These are phyloP conservation scores for Megalopta genalis DNA, from an alignment of 1,140 invertebrate species.

Conservation along the genomic window DNA sequence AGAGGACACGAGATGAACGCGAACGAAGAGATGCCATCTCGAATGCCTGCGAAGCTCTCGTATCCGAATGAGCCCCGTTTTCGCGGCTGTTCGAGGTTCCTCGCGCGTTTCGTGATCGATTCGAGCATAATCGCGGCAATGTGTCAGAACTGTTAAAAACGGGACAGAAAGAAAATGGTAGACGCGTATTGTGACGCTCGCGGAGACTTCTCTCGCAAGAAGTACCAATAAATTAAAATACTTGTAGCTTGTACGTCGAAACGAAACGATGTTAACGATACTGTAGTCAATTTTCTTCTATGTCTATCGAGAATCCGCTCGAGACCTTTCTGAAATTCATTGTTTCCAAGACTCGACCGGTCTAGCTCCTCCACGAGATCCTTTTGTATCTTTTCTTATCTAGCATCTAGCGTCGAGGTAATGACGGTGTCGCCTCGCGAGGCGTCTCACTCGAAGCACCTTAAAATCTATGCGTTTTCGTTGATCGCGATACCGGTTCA, in stretches of 20 bases:
- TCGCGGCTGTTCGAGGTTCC: too few species aligned
- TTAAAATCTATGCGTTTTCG: not conserved
- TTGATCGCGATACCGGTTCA: too few species aligned
- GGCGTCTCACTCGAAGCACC: not conserved
- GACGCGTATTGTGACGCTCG: not conserved
- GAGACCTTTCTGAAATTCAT: too few species aligned
- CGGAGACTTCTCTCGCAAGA: not conserved
- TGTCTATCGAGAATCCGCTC: too few species aligned
- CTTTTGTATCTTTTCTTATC: too few species aligned
- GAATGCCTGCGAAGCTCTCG: too few species aligned
- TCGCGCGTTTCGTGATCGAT: not conserved
- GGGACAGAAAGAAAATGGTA: too few species aligned
- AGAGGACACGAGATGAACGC: constrained; percentile 45
- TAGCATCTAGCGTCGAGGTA: not conserved
- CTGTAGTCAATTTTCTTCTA: not conserved
- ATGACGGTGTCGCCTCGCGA: not conserved
- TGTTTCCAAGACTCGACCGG: not conserved
- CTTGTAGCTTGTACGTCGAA: not conserved
- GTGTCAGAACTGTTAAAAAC: too few species aligned
- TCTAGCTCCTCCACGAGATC: not conserved
- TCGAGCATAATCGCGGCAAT: not conserved
- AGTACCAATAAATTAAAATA: constrained; percentile 26
- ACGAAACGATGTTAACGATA: not conserved
- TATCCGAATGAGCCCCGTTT: too few species aligned
- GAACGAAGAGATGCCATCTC: not conserved